Evolutionary conservation across 2,113 vertebrate species (phyloP).

Genomic region (Lonchura striata): DNA sequence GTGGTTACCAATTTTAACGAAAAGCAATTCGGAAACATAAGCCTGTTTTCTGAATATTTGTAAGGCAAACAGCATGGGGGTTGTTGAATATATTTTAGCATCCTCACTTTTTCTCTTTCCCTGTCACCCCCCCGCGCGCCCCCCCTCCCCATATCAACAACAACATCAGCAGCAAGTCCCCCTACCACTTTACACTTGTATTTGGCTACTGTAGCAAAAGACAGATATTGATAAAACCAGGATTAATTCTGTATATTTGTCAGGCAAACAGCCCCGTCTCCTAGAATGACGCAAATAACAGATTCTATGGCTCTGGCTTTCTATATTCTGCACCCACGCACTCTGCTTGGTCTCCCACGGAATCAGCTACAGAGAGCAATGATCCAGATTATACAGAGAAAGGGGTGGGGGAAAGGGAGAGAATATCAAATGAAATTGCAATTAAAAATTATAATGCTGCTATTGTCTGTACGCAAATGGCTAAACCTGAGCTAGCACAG

Average conservation of each 20-base stretch:
- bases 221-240: constrained; percentile 75
- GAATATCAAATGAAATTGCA: constrained; percentile 69
- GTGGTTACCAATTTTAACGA: background rate
- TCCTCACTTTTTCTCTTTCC: background rate
- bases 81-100: background rate
- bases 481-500: constrained; percentile 29
- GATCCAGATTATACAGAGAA: constrained; percentile 73
- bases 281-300: constrained; percentile 81
- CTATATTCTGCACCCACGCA: constrained; percentile 86
- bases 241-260: constrained; percentile 82
- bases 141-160: background rate
- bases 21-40: background rate
- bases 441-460: constrained; percentile 66
- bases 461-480: background rate
- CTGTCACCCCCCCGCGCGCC: background rate
- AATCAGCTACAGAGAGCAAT: constrained; percentile 81
- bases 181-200: constrained; percentile 52
- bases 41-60: background rate
- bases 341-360: constrained; percentile 86
- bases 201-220: constrained; percentile 70
- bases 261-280: constrained; percentile 78
- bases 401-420: constrained; percentile 52
- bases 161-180: background rate
- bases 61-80: background rate
- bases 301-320: constrained; percentile 78